Evolutionary conservation across 2,797 vertebrate genomes (phyloP).

Genomic region (Nannoperca obscura): DNA sequence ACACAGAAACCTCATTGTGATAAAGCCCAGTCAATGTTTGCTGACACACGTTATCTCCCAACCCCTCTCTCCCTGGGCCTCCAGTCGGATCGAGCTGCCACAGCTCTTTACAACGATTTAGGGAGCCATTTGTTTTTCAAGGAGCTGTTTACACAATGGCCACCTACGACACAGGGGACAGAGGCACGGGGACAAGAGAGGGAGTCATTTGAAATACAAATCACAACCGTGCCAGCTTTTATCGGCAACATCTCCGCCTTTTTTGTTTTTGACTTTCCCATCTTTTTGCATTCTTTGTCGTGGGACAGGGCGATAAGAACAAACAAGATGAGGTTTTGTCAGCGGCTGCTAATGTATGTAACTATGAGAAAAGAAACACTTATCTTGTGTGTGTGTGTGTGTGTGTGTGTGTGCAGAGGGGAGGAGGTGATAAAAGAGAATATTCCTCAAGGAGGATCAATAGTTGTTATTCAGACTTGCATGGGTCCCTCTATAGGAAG

Average conservation of each 20-base stretch:
- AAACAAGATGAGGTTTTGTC: constrained; percentile 78
- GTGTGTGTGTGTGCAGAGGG: constrained; percentile 64
- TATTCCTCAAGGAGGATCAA: constrained; percentile 87
- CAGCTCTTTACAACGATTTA: constrained; percentile 80
- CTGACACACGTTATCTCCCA: constrained; percentile 80
- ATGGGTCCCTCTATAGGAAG: constrained; percentile 80
- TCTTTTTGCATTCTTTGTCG: constrained; percentile 79
- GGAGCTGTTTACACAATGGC: constrained; percentile 80
- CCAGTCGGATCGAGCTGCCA: constrained; percentile 68
- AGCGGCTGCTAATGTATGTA: constrained; percentile 59
- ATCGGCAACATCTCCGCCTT: constrained; percentile 68
- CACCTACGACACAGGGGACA: constrained; percentile 60
- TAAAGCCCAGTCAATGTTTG: constrained; percentile 84
- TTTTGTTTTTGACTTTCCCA: constrained; percentile 50
- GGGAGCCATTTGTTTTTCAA: constrained; percentile 81
- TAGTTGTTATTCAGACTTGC: constrained; percentile 86
- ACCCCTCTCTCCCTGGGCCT: constrained; percentile 69
- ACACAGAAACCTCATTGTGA: constrained; percentile 84
- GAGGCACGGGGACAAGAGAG: constrained; percentile 39
- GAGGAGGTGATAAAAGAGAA: constrained; percentile 85
- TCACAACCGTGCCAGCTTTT: constrained; percentile 66
- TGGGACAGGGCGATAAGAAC: constrained; percentile 69
- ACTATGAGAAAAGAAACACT: constrained; percentile 71
- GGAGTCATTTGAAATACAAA: constrained; percentile 78
- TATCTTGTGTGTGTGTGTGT: constrained; percentile 57